Evolutionary conservation across 2,888 invertebrate species (phyloP).

Genomic region (Lasioglossum villosulum): DNA sequence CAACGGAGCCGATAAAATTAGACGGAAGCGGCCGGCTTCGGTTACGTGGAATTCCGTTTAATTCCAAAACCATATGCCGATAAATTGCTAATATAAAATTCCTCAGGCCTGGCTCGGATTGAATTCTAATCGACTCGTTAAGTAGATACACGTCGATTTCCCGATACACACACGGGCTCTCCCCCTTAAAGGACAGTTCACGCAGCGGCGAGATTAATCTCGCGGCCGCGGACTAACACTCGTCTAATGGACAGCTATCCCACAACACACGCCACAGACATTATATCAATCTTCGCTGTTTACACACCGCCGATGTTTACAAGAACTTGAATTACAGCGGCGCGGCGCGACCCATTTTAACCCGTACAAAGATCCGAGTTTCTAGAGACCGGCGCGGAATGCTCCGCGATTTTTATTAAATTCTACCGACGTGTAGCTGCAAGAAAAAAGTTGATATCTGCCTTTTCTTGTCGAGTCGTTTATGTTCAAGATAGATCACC

Average conservation of each 20-base stretch:
- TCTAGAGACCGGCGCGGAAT: neutral
- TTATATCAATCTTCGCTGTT: slow-evolving; percentile 8
- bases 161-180: slow-evolving; percentile 21
- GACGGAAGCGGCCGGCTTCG: slow-evolving; percentile 43
- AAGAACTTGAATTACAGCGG: neutral
- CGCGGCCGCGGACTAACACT: neutral
- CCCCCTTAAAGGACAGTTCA: slow-evolving; percentile 48
- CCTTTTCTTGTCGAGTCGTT: too few relatives aligned
- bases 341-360: neutral
- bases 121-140: slow-evolving; percentile 66
- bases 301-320: neutral
- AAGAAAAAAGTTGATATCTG: neutral
- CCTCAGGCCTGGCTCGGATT: slow-evolving; percentile 43
- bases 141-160: slow-evolving; percentile 52
- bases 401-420: neutral
- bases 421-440: neutral
- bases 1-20: slow-evolving; percentile 46
- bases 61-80: slow-evolving; percentile 59
- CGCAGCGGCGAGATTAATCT: slow-evolving; percentile 32
- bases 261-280: neutral
- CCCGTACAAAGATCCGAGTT: neutral
- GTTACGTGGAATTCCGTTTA: slow-evolving; percentile 62
- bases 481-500: too few relatives aligned
- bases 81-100: slow-evolving; percentile 62
- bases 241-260: slow-evolving; percentile 16